Base-by-base conservation (phyloP, 2,888 invertebrate genomes). In the Junonia oenone region DNA sequence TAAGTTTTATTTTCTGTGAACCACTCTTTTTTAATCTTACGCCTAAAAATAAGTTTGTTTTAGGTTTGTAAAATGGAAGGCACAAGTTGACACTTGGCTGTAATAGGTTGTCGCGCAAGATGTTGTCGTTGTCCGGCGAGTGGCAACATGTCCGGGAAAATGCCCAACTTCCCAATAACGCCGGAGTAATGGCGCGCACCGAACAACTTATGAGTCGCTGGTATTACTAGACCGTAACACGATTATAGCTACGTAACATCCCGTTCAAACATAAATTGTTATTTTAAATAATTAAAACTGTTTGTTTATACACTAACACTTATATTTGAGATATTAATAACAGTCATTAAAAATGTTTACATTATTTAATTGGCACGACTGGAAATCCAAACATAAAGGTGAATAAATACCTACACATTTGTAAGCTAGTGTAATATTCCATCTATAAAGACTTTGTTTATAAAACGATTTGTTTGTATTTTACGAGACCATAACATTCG, bases 21-120 rank as follows among this genome's bases (percentile, higher is more conserved):
- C n/a, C n/a, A n/a, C n/a, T n/a, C n/a, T n/a, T n/a, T n/a, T n/a
- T n/a, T n/a, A n/a, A n/a, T n/a, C n/a, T n/a, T n/a, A n/a, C n/a
- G n/a, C n/a, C n/a, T 37, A 57, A 56, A 54, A 45, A 52, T 48
- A 53, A 62, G 48, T 55, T 46, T 27, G 51, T 51, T 33, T 33
- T 51, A 49, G 50, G 54, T 35, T 38, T 38, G 40, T 46, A 55
- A 62, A 51, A 47, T 35, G 51, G 51, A 57, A 60, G 56, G 55
- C 51, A 35, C 53, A 63, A 60, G 65, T 63, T 69, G 78, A 79
- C 82, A 85, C 80, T 85, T 83, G 81, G 72, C 69, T 70, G 78
- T 87, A 88, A 88, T 87, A 83, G 85, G 81, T 81, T 83, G 81
- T 83, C 73, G 73, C 65, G 79, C 88, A 89, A 87, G 86, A 89